Evolutionary conservation across 2,797 vertebrate species (phyloP), one percentile per base, ranked within the genome.

Genomic region (Pseudotriccus pelzelni): DNA sequence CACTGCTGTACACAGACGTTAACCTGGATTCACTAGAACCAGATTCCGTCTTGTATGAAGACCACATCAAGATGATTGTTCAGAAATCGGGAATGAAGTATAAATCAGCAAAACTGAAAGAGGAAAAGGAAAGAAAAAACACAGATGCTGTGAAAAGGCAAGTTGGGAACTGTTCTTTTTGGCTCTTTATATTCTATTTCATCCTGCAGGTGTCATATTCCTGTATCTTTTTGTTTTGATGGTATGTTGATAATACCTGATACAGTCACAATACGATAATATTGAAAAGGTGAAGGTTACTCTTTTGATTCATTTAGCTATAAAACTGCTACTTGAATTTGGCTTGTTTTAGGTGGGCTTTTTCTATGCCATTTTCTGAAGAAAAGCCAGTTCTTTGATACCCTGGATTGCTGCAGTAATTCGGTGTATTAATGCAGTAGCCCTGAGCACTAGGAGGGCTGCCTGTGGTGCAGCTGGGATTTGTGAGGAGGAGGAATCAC

Each of bases 11-110:
- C 97, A 98, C 98, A 14, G n/a, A 97, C 1, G 2, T 98, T 68
- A 96, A 99, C 62, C 18, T 98, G 73, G 97, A 98, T 60, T 96
- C 97, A 20, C 83, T 99, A 37, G 97, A 98, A 66, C 98, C 97
- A 21, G 94, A 98, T 74, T 98, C 98, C 2, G n/a, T 97, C 62
- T 97, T 99, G 87, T 63, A 95, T 58, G 98, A 99, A 90, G 64
- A 89, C 22, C 98, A 98, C 97, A 98, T 99, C 64, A 99, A 99
- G 93, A 98, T 99, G 89, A 97, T 98, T 41, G 95, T 99, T 95
- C 98, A 97, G 49, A 98, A 97, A 39, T 98, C 98, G 1, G 99
- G 99, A 50, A 99, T 99, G 99, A 99, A 99, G 94, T 98, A 98
- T 95, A 98, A 94, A 86, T 99, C 98, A 93, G 98, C 98, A 92